These are phyloP conservation scores for Daboia siamensis DNA, from an alignment of 2,113 vertebrate species.

Conservation along the genomic window DNA sequence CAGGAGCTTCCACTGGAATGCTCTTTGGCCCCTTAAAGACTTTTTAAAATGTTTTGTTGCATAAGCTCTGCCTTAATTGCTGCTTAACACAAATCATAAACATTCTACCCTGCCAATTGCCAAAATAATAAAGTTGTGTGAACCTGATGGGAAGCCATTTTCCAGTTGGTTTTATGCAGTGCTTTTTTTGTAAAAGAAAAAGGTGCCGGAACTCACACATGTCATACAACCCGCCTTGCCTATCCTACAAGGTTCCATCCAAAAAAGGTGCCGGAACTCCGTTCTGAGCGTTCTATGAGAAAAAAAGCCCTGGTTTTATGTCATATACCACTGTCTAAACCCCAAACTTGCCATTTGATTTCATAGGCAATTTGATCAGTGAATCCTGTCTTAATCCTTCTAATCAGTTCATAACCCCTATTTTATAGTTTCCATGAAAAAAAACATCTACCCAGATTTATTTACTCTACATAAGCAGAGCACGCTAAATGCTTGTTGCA, in stretches of 20 bases:
- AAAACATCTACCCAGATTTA: neutral
- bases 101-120: neutral
- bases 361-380: neutral
- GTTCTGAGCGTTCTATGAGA: too few relatives aligned
- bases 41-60: neutral
- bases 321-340: neutral
- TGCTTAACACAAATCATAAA: neutral
- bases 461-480: neutral
- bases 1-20: neutral
- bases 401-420: neutral
- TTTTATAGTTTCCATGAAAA: neutral
- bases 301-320: neutral
- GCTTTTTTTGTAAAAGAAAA: too few relatives aligned
- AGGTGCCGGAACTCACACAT: too few relatives aligned
- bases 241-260: too few relatives aligned
- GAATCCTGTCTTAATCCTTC: neutral
- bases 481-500: neutral
- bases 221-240: too few relatives aligned
- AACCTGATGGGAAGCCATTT: neutral
- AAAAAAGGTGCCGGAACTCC: too few relatives aligned
- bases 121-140: neutral
- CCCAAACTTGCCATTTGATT: neutral
- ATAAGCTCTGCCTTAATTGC: neutral
- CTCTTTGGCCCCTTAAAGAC: neutral
- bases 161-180: neutral